These are phyloP conservation scores for Neogobius melanostomus DNA, from an alignment of 2,113 vertebrate genomes.

Conservation along the genomic window DNA sequence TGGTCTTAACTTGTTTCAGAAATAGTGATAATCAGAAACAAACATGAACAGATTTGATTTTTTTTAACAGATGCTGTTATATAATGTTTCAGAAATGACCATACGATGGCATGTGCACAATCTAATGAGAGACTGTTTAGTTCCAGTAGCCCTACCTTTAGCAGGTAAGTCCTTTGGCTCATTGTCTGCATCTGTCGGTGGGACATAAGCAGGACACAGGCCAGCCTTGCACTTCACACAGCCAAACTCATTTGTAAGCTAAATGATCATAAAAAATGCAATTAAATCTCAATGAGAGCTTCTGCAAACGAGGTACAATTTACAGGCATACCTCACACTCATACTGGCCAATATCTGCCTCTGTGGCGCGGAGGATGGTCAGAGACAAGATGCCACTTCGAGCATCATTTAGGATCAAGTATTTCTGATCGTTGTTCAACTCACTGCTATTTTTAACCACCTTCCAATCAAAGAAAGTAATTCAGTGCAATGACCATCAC, in stretches of 20 bases:
- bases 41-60: constrained; percentile 26
- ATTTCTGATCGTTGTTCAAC: constrained; percentile 80
- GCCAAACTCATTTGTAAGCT: constrained; percentile 90
- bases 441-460: constrained; percentile 86
- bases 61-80: constrained; percentile 32
- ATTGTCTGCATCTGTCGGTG: constrained; percentile 66
- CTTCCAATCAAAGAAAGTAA: constrained; percentile 59
- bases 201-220: constrained; percentile 78
- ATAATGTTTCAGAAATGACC: constrained; percentile 9
- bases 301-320: not conserved
- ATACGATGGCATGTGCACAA: constrained; percentile 70
- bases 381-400: constrained; percentile 84
- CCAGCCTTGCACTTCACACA: constrained; percentile 83
- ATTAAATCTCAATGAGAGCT: not conserved
- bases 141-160: constrained; percentile 83
- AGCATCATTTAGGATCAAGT: constrained; percentile 79
- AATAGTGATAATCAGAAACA: constrained; percentile 35
- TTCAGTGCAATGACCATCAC: not conserved
- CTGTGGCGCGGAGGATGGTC: constrained; percentile 78
- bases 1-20: constrained; percentile 34
- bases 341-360: constrained; percentile 87
- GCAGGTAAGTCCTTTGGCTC: constrained; percentile 80
- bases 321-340: constrained; percentile 87
- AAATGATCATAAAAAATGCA: constrained; percentile 5
- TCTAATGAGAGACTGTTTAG: constrained; percentile 22